Base-by-base conservation (phyloP, 2,113 vertebrate genomes). In the Oryzias woworae region DNA sequence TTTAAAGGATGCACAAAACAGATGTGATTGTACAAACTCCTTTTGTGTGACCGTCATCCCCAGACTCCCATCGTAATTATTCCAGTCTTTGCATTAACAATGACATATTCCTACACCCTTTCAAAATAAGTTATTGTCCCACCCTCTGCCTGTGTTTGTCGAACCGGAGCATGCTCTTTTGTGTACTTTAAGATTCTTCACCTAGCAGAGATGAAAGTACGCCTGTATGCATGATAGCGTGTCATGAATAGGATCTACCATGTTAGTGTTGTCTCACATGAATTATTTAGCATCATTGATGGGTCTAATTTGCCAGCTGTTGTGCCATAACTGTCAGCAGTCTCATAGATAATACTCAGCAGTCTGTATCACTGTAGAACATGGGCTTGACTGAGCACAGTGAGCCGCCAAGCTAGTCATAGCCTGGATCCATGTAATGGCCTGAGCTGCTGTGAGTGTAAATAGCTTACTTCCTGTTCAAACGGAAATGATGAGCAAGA, bases 231-330 rank as follows among this genome's bases (percentile, higher is more conserved):
- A 77, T 83, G 79, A 84, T 71, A 56, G 86, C 77, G 73, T 82
- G 86, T 81, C 80, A 77, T 87, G 89, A 90, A 90, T 88, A 78
- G 84, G 82, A 81, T 80, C 87, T 85, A 86, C 81, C 87, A 85
- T 82, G 85, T 89, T 87, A 85, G 82, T 78, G 86, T 87, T 86
- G 86, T 87, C 84, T 84, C 82, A 78, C 81, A 88, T 90, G 89
- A 88, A 90, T 90, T 89, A 90, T 89, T 90, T 84, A 89, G 78
- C 84, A 86, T 86, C 58, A 62, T 51, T 90, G 89, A 90, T 90
- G 75, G 86, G 84, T 86, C 87, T 89, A 87, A 90, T 90, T 90
- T 89, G 85, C 89, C 89, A 90, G 89, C 89, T 90, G 89, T 90
- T 90, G 87, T 89, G 81, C 81, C 84, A 85, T 86, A 87, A 87